Evolutionary conservation across 2,797 vertebrate species (phyloP).

Genomic region (Neostethus bicornis): DNA sequence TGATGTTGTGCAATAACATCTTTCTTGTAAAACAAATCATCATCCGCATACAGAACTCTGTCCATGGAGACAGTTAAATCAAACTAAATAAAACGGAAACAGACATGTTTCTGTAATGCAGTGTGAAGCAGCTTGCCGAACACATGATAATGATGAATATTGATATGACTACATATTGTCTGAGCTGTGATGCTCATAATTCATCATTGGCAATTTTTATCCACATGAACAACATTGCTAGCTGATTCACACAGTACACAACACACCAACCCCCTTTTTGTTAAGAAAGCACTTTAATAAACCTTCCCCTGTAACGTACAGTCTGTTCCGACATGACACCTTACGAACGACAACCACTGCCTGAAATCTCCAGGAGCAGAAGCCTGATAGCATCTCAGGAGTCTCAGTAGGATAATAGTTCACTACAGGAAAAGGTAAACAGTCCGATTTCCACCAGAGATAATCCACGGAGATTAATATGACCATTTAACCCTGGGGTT

Average conservation of each 20-base stretch:
- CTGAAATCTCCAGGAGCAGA: constrained; percentile 18
- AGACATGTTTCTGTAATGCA: constrained; percentile 11
- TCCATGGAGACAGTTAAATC: constrained; percentile 41
- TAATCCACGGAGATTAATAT: constrained; percentile 30
- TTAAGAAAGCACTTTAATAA: constrained; percentile 5
- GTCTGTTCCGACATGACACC: constrained; percentile 5
- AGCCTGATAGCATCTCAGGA: constrained; percentile 45
- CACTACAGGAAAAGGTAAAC: constrained; percentile 41
- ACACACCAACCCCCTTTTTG: neutral
- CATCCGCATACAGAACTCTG: constrained; percentile 3
- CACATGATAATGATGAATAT: constrained; percentile 13
- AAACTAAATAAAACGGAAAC: constrained; percentile 25
- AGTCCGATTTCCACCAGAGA: constrained; percentile 50
- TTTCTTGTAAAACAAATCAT: constrained; percentile 14
- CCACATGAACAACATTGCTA: neutral
- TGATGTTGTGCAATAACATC: constrained; percentile 22
- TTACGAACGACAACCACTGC: constrained; percentile 35
- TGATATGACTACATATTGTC: constrained; percentile 1
- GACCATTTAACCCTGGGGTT: constrained; percentile 30
- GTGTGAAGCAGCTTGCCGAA: constrained; percentile 16
- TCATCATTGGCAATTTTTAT: constrained; percentile 4
- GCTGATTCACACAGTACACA: neutral
- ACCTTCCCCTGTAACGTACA: constrained; percentile 18
- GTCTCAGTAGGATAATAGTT: constrained; percentile 38
- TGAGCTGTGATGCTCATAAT: neutral